Conservation (phyloP, 2,888 invertebrate species). For the Lapara coniferarum region DNA sequence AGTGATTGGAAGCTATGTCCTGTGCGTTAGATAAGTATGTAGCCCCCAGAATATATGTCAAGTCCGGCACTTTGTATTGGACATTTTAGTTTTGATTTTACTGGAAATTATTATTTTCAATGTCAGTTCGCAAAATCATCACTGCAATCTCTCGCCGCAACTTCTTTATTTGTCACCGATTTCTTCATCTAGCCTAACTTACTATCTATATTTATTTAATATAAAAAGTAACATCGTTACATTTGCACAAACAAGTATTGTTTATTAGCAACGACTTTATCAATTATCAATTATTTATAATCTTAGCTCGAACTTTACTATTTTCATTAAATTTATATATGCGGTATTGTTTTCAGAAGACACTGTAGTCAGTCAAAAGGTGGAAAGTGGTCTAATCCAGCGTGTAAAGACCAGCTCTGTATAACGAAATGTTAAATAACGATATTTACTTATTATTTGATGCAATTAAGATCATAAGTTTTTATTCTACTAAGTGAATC, state of each 20-base stretch:
- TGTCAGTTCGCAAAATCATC: neutral
- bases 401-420: too few relatives aligned
- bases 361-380: too few relatives aligned
- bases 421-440: too few relatives aligned
- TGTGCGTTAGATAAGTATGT: neutral
- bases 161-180: constrained; percentile 21
- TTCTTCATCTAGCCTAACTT: constrained; percentile 27
- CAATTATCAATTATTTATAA: neutral
- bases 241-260: constrained; percentile 7
- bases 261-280: constrained; percentile 15
- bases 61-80: neutral
- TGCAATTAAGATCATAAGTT: too few relatives aligned
- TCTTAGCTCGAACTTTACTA: neutral
- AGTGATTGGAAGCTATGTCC: constrained; percentile 4
- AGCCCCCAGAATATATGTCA: neutral
- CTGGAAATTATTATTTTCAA: neutral
- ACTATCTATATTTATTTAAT: constrained; percentile 23
- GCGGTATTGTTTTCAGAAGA: too few relatives aligned
- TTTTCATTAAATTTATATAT: too few relatives aligned
- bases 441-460: too few relatives aligned
- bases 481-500: too few relatives aligned
- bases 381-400: too few relatives aligned
- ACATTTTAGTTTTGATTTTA: neutral
- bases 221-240: constrained; percentile 28
- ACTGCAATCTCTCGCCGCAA: constrained; percentile 12